Evolutionary conservation across 2,888 invertebrate species (phyloP).

Genomic region (Branchinecta sandiegonensis): DNA sequence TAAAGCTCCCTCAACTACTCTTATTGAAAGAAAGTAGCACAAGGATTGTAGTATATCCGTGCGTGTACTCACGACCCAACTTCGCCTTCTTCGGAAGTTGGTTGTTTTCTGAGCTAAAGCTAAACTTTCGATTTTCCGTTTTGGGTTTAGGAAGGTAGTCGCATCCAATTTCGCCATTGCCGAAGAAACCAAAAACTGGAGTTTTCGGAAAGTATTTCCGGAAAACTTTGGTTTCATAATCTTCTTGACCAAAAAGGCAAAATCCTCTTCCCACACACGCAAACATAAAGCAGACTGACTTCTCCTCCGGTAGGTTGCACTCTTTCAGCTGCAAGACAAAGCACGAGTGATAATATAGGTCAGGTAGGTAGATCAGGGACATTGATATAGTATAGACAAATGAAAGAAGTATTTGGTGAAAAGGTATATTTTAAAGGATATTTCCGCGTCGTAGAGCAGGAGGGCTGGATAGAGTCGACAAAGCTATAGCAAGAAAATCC

Average conservation of each 20-base stretch:
- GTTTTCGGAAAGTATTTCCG: constrained; percentile 35
- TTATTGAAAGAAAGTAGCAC: constrained; percentile 8
- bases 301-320: constrained; percentile 23
- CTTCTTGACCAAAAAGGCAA: constrained; percentile 29
- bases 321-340: neutral
- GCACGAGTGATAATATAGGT: too few species aligned
- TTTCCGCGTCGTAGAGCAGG: too few species aligned
- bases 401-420: too few species aligned
- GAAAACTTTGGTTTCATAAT: constrained; percentile 36
- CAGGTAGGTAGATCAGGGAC: too few species aligned
- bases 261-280: constrained; percentile 36
- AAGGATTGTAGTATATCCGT: neutral
- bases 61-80: neutral
- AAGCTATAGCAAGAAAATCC: too few species aligned
- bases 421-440: too few species aligned
- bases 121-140: too few species aligned
- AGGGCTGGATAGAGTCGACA: too few species aligned
- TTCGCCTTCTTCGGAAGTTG: neutral
- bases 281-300: constrained; percentile 36
- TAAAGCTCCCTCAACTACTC: neutral
- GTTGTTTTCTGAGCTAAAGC: neutral
- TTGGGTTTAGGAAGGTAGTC: constrained; percentile 29
- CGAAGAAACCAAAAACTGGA: constrained; percentile 38
- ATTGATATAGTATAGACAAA: too few species aligned
- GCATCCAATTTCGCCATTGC: constrained; percentile 38